Evolutionary conservation across 2,113 vertebrate species (phyloP), one percentile per base, ranked within the genome.

Genomic region (Natator depressus): DNA sequence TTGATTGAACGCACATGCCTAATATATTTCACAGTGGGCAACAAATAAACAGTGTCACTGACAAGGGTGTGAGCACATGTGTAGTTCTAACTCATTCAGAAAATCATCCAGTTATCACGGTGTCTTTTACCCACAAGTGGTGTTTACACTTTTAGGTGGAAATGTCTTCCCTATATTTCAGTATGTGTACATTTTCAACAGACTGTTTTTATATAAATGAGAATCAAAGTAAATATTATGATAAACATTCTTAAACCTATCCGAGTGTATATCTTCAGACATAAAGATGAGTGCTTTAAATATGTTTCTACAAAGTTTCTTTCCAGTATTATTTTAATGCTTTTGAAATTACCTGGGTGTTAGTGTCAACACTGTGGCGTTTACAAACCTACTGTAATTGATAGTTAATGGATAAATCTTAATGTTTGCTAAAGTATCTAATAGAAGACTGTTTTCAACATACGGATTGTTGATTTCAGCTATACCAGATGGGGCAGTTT

Each of bases 391-490:
- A 9, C 16, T 92, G 0, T 0, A 24, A 89, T 65, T 94, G 78
- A 83, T 57, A 75, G 57, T 75, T 87, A 92, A 49, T 75, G 88
- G 95, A 89, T 75, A 94, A 38, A 94, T 62, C 80, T 80, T 80
- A 89, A 93, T 54, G 46, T 85, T 96, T 95, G 85, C 75, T 94
- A 86, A 93, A 38, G 49, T 3, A 91, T 76, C 59, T 90, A 93
- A 94, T 76, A 93, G 46, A 94, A 69, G 31, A 82, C 31, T 54
- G 78, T 55, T 93, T 89, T 87, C 80, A 93, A 31, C 5, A 88
- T 90, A 54, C 69, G 89, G 65, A 85, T 81, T 88, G 49, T 93
- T 97, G 94, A 94, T 96, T 96, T 94, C 91, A 90, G 82, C 85
- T 95, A 86, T 90, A 55, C 82, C 91, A 95, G 53, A 91, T 89